These are phyloP conservation scores for Coleophora deauratella DNA, from an alignment of 2,888 invertebrate species.

Conservation along the genomic window DNA sequence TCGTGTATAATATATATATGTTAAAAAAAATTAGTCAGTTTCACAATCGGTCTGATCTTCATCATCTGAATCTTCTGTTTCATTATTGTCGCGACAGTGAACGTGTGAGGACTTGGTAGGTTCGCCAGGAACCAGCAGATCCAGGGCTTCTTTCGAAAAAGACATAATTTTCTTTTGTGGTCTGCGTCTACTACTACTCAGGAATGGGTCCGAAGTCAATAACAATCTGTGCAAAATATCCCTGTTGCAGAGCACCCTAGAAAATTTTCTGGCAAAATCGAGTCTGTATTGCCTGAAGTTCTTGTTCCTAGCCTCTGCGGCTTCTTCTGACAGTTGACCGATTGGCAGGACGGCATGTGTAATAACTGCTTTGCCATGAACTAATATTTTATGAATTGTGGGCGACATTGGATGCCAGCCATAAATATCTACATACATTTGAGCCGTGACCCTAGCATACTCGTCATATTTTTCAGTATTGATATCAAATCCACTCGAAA, in stretches of 20 bases:
- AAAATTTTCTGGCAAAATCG: constrained; percentile 20
- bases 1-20: too few species aligned
- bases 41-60: too few species aligned
- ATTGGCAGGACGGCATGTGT: constrained; percentile 24
- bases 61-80: too few species aligned
- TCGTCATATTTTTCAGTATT: constrained; percentile 13
- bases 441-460: constrained; percentile 19
- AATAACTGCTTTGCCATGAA: constrained; percentile 24
- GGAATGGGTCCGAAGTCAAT: not conserved
- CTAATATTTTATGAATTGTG: constrained; percentile 25
- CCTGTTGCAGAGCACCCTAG: constrained; percentile 12
- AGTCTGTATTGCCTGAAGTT: constrained; percentile 19
- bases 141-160: not conserved
- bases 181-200: not conserved
- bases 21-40: too few species aligned
- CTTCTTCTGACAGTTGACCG: constrained; percentile 25
- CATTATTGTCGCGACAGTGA: too few species aligned
- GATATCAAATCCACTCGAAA: constrained; percentile 20
- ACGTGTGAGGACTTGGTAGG: too few species aligned
- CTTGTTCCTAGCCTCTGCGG: constrained; percentile 22
- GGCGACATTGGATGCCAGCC: too few species aligned
- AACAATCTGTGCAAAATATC: not conserved
- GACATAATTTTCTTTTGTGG: not conserved
- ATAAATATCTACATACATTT: constrained; percentile 24
- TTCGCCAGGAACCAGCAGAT: too few species aligned